These are phyloP conservation scores for Styela clava DNA, from an alignment of 23 tunicate genomes.

Conservation along the genomic window DNA sequence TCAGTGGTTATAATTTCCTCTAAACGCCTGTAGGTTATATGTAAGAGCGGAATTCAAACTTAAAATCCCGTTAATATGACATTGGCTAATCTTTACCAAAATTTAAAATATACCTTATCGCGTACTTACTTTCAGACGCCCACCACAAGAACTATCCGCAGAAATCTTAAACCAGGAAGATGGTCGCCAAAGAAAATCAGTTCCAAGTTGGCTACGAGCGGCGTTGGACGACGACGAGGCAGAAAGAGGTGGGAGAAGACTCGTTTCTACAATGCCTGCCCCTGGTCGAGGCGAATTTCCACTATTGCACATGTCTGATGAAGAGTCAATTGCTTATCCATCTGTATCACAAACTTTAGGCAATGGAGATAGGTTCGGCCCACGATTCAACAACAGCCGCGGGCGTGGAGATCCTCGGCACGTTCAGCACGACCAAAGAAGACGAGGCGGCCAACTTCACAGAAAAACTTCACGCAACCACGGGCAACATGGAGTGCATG, in stretches of 20 bases:
- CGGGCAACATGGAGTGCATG: conserved; percentile 15
- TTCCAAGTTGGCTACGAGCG: conserved; percentile 90
- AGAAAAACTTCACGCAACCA: conserved; percentile 14
- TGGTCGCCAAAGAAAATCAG: conserved; percentile 47
- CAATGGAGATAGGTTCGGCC: not conserved
- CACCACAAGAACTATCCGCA: conserved; percentile 22
- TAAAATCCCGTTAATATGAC: no score
- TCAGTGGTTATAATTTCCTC: no score
- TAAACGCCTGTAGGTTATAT: no score
- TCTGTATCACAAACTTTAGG: conserved; percentile 53
- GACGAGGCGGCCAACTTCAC: not conserved
- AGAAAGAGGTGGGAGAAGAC: conserved; percentile 3
- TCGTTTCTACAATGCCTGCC: conserved; percentile 40
- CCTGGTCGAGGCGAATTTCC: conserved; percentile 62
- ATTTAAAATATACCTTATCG: no score
- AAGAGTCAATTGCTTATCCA: conserved; percentile 83
- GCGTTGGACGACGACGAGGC: conserved; percentile 73
- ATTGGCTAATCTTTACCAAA: no score
- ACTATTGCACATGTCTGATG: conserved; percentile 70
- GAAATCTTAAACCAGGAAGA: conserved; percentile 5
- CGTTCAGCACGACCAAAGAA: conserved; percentile 22
- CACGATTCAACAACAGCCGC: not conserved
- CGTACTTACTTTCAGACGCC: conserved; percentile 3
- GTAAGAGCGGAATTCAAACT: no score
- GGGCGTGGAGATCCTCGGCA: conserved; percentile 1